phyloP scores from a whole-genome alignment of 2,888 invertebrate species.

The Drosophila antonietae region DNA sequence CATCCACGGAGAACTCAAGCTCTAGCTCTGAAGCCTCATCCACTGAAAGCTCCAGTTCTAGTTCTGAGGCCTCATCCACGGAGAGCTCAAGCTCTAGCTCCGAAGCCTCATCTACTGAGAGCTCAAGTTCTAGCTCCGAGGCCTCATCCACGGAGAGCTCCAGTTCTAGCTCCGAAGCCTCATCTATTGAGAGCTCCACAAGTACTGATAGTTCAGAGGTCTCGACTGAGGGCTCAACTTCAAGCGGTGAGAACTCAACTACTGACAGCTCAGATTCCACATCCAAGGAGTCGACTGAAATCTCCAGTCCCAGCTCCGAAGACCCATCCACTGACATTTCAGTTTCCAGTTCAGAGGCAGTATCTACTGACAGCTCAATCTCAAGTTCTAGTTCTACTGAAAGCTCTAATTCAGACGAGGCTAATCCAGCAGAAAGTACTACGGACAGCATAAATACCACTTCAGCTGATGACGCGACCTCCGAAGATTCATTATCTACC shows the following conservation, averaged over 20 bases:
- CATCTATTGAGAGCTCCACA: no score
- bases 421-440: background rate
- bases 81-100: constrained; percentile 2
- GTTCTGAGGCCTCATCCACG: background rate
- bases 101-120: background rate
- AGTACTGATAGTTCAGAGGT: background rate
- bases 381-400: constrained; percentile 9
- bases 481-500: background rate
- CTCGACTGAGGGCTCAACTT: background rate
- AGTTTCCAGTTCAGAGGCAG: background rate
- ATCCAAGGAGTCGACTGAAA: background rate
- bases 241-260: background rate
- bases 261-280: background rate
- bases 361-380: constrained; percentile 1
- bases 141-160: background rate
- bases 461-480: background rate
- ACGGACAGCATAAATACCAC: background rate
- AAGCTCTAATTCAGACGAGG: constrained; percentile 8
- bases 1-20: background rate
- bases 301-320: constrained; percentile 1
- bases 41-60: background rate
- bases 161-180: background rate
- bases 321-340: background rate
- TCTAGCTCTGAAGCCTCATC: constrained; percentile 4
- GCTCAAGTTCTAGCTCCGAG: background rate